These are phyloP conservation scores for Heliconius aoede DNA, from an alignment of 2,888 invertebrate genomes.

Conservation along the genomic window DNA sequence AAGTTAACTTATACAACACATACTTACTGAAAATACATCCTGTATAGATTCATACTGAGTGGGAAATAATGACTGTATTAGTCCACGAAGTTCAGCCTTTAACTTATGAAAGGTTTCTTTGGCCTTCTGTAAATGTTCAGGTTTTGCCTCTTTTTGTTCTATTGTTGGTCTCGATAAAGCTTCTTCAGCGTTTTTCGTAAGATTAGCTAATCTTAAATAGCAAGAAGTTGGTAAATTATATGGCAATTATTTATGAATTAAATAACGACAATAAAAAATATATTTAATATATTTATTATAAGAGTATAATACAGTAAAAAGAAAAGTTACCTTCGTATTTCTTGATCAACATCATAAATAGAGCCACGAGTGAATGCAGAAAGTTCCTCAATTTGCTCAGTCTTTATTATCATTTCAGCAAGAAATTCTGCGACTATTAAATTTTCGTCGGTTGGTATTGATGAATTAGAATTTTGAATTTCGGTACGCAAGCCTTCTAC, in stretches of 20 bases:
- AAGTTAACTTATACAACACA: not conserved
- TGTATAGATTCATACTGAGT: constrained; percentile 57
- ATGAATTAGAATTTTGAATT: constrained; percentile 62
- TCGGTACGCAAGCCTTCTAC: constrained; percentile 64
- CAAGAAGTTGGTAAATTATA: not conserved
- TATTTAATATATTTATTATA: not conserved
- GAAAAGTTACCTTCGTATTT: constrained; percentile 69
- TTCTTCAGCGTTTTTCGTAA: constrained; percentile 62
- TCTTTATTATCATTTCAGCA: constrained; percentile 65
- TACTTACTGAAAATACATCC: constrained; percentile 67
- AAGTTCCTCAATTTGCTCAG: constrained; percentile 63
- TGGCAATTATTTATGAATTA: not conserved
- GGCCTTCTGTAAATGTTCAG: constrained; percentile 64
- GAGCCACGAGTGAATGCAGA: constrained; percentile 65
- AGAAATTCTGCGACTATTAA: constrained; percentile 67
- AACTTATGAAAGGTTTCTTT: constrained; percentile 63
- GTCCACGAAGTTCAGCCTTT: constrained; percentile 65
- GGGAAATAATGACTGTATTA: constrained; percentile 67
- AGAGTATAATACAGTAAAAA: not conserved
- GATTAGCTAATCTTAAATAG: constrained; percentile 58
- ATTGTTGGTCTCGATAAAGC: constrained; percentile 59
- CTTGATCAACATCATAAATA: constrained; percentile 66
- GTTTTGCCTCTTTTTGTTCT: constrained; percentile 54
- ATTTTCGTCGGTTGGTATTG: constrained; percentile 64
- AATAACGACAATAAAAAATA: not conserved